Evolutionary conservation across 1,140 invertebrate genomes (phyloP).

Genomic region (Branchinecta lynchi): DNA sequence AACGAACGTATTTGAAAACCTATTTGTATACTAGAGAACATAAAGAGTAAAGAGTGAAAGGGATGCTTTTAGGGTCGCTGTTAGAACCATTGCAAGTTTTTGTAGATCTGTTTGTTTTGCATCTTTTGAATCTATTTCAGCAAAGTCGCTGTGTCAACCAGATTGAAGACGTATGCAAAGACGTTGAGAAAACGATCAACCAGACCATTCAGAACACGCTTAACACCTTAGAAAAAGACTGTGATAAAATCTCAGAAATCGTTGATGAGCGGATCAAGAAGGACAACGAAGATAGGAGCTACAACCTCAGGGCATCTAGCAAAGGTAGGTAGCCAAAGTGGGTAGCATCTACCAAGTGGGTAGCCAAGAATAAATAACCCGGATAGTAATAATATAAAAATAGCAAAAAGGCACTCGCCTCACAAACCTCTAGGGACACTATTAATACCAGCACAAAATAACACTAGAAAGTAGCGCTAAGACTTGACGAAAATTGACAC

Average conservation of each 20-base stretch:
- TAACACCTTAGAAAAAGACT: slow-evolving; percentile 41
- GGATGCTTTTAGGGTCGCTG: too few species aligned
- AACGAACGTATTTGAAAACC: too few species aligned
- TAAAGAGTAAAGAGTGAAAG: too few species aligned
- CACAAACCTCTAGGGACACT: too few species aligned
- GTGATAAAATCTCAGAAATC: slow-evolving; percentile 34
- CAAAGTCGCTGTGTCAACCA: slow-evolving; percentile 40
- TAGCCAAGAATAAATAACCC: slow-evolving; percentile 27
- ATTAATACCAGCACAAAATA: too few species aligned
- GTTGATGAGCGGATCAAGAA: slow-evolving; percentile 33
- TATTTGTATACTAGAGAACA: too few species aligned
- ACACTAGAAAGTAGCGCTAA: too few species aligned
- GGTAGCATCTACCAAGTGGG: slow-evolving; percentile 12
- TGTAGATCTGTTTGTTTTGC: too few species aligned
- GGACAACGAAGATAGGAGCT: slow-evolving; percentile 30
- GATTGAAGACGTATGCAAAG: slow-evolving; percentile 42
- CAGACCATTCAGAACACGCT: slow-evolving; percentile 44
- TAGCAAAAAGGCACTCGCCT: too few species aligned
- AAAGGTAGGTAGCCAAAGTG: slow-evolving; percentile 24
- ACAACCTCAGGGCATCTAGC: slow-evolving; percentile 27
- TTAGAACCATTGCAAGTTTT: too few species aligned
- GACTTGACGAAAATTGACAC: too few species aligned
- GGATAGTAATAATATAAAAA: too few species aligned
- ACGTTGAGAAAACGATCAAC: slow-evolving; percentile 43
- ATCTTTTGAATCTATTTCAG: slow-evolving; percentile 24